A percentile compares a stretch with the other conserved stretches of the same genome.
Conservation (phyloP, 2,113 vertebrate genomes). For the Corapipo altera region DNA sequence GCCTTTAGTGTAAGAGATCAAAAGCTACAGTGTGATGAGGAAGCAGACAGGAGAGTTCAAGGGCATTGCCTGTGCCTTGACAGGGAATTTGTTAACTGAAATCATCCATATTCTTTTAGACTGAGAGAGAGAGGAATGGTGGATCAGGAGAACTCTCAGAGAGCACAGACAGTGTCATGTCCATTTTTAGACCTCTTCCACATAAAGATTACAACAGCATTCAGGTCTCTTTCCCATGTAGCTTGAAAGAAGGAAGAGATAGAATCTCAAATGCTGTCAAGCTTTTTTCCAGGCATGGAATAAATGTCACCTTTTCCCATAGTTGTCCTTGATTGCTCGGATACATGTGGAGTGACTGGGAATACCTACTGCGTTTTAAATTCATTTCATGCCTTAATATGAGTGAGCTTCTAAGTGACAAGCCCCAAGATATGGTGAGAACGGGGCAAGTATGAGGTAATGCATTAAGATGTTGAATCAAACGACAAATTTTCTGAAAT, state of each 20-base stretch:
- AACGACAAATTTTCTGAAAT: background rate
- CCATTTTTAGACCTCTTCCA: background rate
- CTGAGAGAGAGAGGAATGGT: background rate
- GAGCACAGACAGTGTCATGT: background rate
- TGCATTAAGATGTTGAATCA: background rate
- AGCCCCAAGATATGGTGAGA: background rate
- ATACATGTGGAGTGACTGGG: background rate
- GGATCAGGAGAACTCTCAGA: background rate
- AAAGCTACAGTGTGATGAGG: background rate
- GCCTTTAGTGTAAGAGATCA: background rate
- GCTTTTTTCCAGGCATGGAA: background rate
- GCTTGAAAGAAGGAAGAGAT: background rate
- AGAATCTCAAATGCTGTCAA: background rate
- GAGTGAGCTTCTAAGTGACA: background rate
- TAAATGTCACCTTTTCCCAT: background rate
- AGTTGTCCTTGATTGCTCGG: background rate
- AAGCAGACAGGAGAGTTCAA: background rate
- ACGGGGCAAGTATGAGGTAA: background rate
- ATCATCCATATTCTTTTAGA: background rate
- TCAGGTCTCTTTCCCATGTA: background rate
- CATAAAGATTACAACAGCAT: background rate
- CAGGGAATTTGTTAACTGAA: background rate
- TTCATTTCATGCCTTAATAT: background rate
- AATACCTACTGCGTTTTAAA: background rate
- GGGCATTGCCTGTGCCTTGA: background rate